phyloP scores from a whole-genome alignment of 2,113 vertebrate genomes.

The Equus przewalskii region DNA sequence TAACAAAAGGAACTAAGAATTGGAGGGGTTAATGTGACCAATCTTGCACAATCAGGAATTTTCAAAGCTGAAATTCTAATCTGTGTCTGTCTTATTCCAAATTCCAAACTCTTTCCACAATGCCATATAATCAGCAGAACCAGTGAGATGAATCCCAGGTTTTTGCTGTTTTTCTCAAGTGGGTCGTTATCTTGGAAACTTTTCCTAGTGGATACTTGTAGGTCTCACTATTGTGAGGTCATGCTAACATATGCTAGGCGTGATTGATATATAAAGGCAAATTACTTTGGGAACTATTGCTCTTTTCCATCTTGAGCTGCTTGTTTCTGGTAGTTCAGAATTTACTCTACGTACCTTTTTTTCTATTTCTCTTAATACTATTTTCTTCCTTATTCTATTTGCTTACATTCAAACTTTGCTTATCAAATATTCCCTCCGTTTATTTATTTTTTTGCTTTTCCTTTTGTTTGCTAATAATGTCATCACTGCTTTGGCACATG shows the following conservation, averaged over 20 bases:
- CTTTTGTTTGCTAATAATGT: constrained; percentile 11
- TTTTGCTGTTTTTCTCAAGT: neutral
- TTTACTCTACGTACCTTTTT: neutral
- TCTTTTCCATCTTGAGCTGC: neutral
- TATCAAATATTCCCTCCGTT: neutral
- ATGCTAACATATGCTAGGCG: neutral
- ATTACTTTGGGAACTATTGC: neutral
- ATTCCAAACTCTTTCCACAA: neutral
- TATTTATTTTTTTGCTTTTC: neutral
- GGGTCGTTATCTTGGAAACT: neutral
- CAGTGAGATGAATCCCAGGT: neutral
- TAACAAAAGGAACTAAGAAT: neutral
- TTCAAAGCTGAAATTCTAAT: neutral
- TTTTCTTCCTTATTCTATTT: neutral
- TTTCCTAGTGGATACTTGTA: neutral
- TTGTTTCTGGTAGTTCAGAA: neutral
- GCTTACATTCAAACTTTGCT: neutral
- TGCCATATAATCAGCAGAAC: neutral
- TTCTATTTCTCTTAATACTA: neutral
- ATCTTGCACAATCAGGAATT: neutral
- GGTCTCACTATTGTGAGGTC: neutral
- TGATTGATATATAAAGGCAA: neutral
- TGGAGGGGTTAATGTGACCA: neutral
- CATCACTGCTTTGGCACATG: neutral
- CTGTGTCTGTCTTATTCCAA: neutral